These are phyloP conservation scores for Dryocosmus kuriphilus DNA, from an alignment of 2,888 invertebrate species.

Conservation along the genomic window DNA sequence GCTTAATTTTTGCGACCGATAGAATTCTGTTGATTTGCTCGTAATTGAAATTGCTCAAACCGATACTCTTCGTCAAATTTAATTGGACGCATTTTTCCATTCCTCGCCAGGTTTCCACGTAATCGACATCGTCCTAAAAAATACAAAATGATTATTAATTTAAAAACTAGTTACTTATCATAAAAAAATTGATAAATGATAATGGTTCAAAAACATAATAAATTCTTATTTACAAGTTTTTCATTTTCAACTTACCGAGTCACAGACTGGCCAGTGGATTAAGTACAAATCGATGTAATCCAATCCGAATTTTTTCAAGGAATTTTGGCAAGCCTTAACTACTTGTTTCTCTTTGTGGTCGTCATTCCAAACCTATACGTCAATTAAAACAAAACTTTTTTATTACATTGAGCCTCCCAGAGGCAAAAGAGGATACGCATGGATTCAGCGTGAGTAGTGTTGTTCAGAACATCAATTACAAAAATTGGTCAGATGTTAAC, in stretches of 20 bases:
- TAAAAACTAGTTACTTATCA: slow-evolving; percentile 78
- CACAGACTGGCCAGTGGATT: slow-evolving; percentile 92
- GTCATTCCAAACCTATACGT: slow-evolving; percentile 79
- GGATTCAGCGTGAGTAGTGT: too few relatives aligned
- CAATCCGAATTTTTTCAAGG: slow-evolving; percentile 77
- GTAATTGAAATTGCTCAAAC: slow-evolving; percentile 88
- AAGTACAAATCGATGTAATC: slow-evolving; percentile 91
- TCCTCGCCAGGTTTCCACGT: slow-evolving; percentile 85
- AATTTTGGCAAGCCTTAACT: slow-evolving; percentile 62
- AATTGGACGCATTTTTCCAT: slow-evolving; percentile 85
- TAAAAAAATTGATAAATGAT: too few relatives aligned
- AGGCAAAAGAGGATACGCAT: too few relatives aligned
- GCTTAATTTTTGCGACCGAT: slow-evolving; percentile 80
- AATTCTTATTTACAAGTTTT: too few relatives aligned
- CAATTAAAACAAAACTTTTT: not conserved
- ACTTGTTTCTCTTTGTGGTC: slow-evolving; percentile 79
- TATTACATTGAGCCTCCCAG: too few relatives aligned
- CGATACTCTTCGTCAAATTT: slow-evolving; percentile 85
- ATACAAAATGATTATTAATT: not conserved
- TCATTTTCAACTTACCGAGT: not conserved
- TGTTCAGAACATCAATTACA: too few relatives aligned
- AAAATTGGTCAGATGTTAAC: too few relatives aligned
- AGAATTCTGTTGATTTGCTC: slow-evolving; percentile 84
- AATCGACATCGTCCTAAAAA: slow-evolving; percentile 78
- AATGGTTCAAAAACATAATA: too few relatives aligned